Percentiles rank a stretch among this genome's conserved stretches.
Conservation (phyloP, 2,797 vertebrate species). For the Crypturellus tataupa region DNA sequence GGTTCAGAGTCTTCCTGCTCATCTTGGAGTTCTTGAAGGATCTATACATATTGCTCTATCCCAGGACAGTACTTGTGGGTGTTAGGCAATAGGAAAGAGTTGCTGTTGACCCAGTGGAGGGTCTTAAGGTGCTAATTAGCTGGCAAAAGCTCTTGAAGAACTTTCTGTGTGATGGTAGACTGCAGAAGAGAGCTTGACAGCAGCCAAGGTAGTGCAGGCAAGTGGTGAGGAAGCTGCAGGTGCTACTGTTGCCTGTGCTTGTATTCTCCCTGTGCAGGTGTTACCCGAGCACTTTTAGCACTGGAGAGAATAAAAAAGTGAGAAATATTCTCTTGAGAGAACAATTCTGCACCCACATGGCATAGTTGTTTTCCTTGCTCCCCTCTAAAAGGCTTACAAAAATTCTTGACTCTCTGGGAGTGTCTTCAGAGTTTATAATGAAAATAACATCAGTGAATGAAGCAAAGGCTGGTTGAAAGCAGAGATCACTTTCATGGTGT, state of each 20-base stretch:
- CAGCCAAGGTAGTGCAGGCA: not conserved
- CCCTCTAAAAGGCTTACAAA: not conserved
- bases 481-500: constrained; percentile 24
- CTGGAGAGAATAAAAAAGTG: not conserved
- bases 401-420: not conserved
- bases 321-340: not conserved
- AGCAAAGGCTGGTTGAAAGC: constrained; percentile 24
- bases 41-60: accelerated
- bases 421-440: constrained; percentile 8
- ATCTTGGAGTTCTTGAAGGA: not conserved
- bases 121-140: not conserved
- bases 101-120: accelerated
- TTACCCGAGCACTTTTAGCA: not conserved
- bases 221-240: not conserved
- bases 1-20: not conserved
- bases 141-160: not conserved
- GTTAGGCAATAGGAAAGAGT: not conserved
- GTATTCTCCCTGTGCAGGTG: not conserved
- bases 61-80: not conserved
- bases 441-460: constrained; percentile 29
- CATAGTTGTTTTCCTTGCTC: not conserved
- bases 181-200: not conserved
- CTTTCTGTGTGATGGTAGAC: not conserved
- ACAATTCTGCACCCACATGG: not conserved
- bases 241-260: not conserved